Evolutionary conservation across 2,888 invertebrate genomes (phyloP), one percentile per base, ranked within the genome.

Genomic region (Nomada ruficornis): DNA sequence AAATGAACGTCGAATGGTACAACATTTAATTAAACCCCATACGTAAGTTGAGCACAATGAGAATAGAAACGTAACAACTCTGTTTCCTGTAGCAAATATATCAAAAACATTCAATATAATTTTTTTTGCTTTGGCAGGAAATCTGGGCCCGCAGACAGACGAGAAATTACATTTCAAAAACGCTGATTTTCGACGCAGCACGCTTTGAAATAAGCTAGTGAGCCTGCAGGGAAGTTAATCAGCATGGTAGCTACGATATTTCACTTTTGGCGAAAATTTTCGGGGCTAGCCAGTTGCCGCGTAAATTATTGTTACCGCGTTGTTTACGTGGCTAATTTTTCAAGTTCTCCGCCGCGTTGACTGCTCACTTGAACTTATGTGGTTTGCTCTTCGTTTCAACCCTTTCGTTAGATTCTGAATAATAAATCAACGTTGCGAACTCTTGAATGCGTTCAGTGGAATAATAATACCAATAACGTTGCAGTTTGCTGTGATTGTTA

Each of bases 11-110:
- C 36, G 36, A 7, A 36, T 36, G 36, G 36, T 36, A 0, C 7
- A 36, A 36, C 7, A 82, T 77, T 82, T 71, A 77, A 82, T 82
- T 68, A 71, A 72, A 36, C 42, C 54, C 54, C 65, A 68, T 68
- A 36, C 70, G 67, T 57, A 72, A 67, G 23, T 57, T 68, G 68
- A 82, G 72, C 71, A 72, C 69, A 77, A 82, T 69, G 72, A 72
- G 68, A 72, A 77, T 63, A 59, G 47, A 76, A 42, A 44, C 23
- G 47, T 60, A 26, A 55, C 75, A 80, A 68, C n/a, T 54, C 60
- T 50, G 50, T 29, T 11, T 54, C 57, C 15, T 26, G 18, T 13
- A 10, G n/a, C 36, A 36, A 7, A 36, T 20, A n/a, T 10, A 20
- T 29, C 47, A 57, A 74, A 70, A 26, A 23, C 29, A 1, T 23